Percentiles rank a stretch among this genome's conserved stretches.
Evolutionary conservation across 2,797 vertebrate genomes (phyloP).

Genomic region (Syngnathus acus): DNA sequence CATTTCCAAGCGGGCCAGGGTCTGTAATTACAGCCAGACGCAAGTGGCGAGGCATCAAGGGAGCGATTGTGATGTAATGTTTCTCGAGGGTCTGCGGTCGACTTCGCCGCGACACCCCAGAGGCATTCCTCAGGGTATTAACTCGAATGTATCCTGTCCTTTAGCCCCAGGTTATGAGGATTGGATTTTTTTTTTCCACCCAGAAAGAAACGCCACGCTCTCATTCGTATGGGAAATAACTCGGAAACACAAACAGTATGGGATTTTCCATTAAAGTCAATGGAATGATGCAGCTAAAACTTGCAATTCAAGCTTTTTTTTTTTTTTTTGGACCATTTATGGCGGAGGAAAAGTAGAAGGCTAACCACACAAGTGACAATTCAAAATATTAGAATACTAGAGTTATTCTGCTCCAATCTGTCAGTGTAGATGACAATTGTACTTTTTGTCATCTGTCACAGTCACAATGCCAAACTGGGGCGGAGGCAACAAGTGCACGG

Average conservation of each 20-base stretch:
- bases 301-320: too few species aligned
- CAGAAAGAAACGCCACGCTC: not conserved
- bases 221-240: not conserved
- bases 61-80: constrained; percentile 1
- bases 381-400: too few species aligned
- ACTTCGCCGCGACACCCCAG: constrained; percentile 9
- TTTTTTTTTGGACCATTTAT: too few species aligned
- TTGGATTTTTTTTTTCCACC: not conserved
- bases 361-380: too few species aligned
- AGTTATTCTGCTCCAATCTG: too few species aligned
- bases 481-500: constrained; percentile 84
- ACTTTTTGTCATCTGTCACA: not conserved
- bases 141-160: constrained; percentile 20
- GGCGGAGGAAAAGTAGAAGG: too few species aligned
- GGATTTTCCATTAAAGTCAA: too few species aligned
- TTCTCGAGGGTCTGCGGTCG: constrained; percentile 12
- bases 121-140: constrained; percentile 52
- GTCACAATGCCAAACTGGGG: constrained; percentile 90
- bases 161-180: constrained; percentile 3
- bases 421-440: too few species aligned
- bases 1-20: not conserved
- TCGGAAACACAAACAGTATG: too few species aligned
- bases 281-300: too few species aligned
- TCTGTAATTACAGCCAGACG: constrained; percentile 2
- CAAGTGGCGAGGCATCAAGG: not conserved